These are phyloP conservation scores for Melanotaenia duboulayi DNA, from an alignment of 2,113 vertebrate genomes.

Conservation along the genomic window DNA sequence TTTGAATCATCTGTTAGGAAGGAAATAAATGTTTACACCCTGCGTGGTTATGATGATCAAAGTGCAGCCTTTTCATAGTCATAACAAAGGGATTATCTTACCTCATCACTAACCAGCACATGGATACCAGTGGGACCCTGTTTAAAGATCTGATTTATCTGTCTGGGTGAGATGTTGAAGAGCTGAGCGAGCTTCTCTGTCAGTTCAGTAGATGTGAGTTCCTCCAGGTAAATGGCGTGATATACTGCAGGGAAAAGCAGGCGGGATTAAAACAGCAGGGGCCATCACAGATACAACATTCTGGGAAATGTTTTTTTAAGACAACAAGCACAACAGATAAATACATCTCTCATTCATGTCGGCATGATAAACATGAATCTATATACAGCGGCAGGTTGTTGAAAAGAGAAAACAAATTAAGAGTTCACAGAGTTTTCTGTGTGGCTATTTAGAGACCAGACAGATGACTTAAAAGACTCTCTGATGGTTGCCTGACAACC, in stretches of 20 bases:
- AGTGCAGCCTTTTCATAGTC: not conserved
- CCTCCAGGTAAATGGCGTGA: constrained; percentile 96
- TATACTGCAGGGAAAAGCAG: constrained; percentile 86
- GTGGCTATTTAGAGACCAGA: not conserved
- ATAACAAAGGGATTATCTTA: constrained; percentile 47
- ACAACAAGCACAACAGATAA: not conserved
- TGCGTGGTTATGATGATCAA: not conserved
- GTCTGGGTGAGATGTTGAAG: constrained; percentile 93
- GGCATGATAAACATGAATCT: not conserved
- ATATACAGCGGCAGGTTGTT: not conserved
- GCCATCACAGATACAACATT: not conserved
- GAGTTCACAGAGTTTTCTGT: not conserved
- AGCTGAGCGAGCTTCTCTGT: constrained; percentile 95
- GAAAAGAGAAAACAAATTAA: not conserved
- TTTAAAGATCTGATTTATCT: constrained; percentile 97
- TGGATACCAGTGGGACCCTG: constrained; percentile 97
- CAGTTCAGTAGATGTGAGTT: constrained; percentile 89
- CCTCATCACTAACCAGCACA: constrained; percentile 96
- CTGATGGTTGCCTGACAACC: not conserved
- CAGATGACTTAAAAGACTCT: not conserved
- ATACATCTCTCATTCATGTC: not conserved
- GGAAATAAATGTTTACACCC: not conserved
- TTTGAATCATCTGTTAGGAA: constrained; percentile 92
- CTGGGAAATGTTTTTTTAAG: not conserved
- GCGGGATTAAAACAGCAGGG: not conserved